These are phyloP conservation scores for Okapia johnstoni DNA, from an alignment of 2,113 vertebrate genomes.

Conservation along the genomic window DNA sequence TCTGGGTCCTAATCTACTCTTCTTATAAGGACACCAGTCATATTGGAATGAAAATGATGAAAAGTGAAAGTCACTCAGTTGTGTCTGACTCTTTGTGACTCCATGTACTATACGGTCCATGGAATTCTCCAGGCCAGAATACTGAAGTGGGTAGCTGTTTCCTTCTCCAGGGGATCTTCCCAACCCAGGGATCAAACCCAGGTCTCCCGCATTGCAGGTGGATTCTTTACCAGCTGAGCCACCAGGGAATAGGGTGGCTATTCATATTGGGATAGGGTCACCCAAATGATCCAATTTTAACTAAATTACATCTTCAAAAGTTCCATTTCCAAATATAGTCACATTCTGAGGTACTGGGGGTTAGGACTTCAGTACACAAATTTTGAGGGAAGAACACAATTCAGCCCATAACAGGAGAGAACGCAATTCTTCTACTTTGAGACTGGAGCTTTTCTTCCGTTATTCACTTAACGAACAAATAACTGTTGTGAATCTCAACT, in stretches of 20 bases:
- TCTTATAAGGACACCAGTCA: neutral
- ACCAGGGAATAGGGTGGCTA: neutral
- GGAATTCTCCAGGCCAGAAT: neutral
- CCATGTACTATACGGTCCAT: neutral
- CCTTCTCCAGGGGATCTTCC: neutral
- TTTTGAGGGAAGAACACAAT: neutral
- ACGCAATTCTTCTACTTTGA: neutral
- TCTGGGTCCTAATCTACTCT: neutral
- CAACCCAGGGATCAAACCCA: neutral
- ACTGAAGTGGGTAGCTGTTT: neutral
- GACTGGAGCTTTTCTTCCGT: neutral
- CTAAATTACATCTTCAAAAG: neutral
- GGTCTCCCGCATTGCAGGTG: neutral
- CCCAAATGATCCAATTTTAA: neutral
- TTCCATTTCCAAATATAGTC: neutral
- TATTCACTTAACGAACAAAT: neutral
- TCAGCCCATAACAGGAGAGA: neutral
- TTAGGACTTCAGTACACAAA: neutral
- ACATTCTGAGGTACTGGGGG: neutral
- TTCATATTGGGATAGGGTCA: neutral
- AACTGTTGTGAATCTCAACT: neutral
- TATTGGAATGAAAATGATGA: neutral
- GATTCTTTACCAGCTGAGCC: neutral
- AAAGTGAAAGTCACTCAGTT: neutral
- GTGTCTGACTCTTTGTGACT: fast-evolving